These are phyloP conservation scores for Lasioglossum leucozonium DNA, from an alignment of 2,888 invertebrate species.

Conservation along the genomic window DNA sequence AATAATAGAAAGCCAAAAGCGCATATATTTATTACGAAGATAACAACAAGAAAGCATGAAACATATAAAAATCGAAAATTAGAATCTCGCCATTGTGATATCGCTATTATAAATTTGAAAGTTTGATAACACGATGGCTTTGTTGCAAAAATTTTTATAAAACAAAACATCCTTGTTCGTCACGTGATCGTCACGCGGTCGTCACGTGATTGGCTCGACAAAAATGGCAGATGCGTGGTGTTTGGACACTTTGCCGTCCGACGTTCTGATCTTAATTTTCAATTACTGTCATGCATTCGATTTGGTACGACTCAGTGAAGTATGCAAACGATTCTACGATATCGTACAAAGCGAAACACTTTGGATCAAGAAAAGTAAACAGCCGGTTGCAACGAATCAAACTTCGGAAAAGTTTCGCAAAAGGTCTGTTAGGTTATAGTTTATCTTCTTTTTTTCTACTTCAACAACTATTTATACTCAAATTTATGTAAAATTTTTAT, in stretches of 20 bases:
- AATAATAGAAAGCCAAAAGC: neutral
- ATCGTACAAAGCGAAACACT: slow-evolving; percentile 84
- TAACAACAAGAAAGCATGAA: neutral
- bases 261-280: slow-evolving; percentile 86
- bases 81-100: neutral
- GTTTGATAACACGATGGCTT: neutral
- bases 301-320: slow-evolving; percentile 85
- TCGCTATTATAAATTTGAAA: neutral
- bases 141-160: no score
- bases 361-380: slow-evolving; percentile 78
- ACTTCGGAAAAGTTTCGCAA: slow-evolving; percentile 75
- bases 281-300: slow-evolving; percentile 85
- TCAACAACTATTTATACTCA: neutral
- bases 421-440: slow-evolving; percentile 76
- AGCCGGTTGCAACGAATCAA: slow-evolving; percentile 82
- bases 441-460: neutral
- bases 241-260: slow-evolving; percentile 83
- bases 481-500: neutral
- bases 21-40: neutral
- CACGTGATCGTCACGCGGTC: neutral
- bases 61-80: neutral
- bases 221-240: slow-evolving; percentile 78
- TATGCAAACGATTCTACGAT: slow-evolving; percentile 84
- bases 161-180: no score
- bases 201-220: slow-evolving; percentile 49